Evolutionary conservation across 2,888 invertebrate species (phyloP), one percentile per base, ranked within the genome.

Genomic region (Himalopsyche kuldschensis): DNA sequence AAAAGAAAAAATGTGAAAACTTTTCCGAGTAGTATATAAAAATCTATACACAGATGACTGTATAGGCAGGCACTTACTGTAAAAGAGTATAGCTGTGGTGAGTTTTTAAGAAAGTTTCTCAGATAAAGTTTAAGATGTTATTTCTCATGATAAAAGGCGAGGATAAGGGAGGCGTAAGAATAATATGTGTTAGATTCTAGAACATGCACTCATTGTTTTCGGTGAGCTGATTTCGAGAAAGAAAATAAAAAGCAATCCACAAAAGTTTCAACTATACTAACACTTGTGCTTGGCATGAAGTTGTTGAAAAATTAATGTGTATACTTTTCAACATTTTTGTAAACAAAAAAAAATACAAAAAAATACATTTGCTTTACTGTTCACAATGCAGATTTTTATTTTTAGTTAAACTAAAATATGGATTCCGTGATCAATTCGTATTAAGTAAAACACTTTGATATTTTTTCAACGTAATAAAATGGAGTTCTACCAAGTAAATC

Each of bases 61-160:
- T 69, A 69, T 69, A 69, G 69, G 69, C 69, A 69, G 69, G 69
- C 69, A 69, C 69, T 69, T 69, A 69, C 69, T 69, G 69, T 69
- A 69, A 69, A 69, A 69, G 69, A 69, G 30, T 69, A 69, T 69
- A 30, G 69, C 69, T 27, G 69, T 15, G 69, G 69, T 11, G 69
- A 69, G 24, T 69, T 63, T 41, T 75, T 27, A 75, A 15, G 75
- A 46, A 80, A 80, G 41, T 80, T 80, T 80, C 75, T 69, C 47
- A 46, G 76, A 48, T 76, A 81, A 81, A 81, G 32, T 77, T 81
- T 77, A 20, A 55, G 47, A 81, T 81, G 77, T 81, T 81, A 77
- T 81, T 77, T 48, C 55, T 77, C 76, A 32, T 32, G 76, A 77
- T 47, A 77, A 76, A 81, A 77, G 41, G 47, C 55, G 3, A 46